Conservation (phyloP, 2,797 vertebrate species). For the Phaenicophaeus curvirostris region DNA sequence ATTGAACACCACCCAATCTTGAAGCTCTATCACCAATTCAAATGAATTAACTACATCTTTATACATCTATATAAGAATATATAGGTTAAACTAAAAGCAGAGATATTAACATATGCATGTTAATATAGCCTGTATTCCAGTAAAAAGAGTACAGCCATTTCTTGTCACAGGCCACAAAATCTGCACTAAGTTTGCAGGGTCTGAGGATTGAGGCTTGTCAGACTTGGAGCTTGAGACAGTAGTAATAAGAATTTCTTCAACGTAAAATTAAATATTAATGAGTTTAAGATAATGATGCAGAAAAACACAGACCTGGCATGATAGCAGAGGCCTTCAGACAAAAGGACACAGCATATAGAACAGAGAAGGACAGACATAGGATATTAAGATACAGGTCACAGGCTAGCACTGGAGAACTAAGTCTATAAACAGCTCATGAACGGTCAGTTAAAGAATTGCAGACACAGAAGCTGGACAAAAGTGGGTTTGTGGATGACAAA, state of each 20-base stretch:
- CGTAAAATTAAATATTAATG: not conserved
- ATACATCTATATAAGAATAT: not conserved
- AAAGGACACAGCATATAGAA: not conserved
- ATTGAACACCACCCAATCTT: slow-evolving; percentile 57
- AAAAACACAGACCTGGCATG: not conserved
- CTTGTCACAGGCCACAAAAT: not conserved
- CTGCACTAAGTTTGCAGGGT: not conserved
- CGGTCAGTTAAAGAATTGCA: not conserved
- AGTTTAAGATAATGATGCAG: not conserved
- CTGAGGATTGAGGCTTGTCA: not conserved
- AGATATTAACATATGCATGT: not conserved
- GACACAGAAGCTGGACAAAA: not conserved
- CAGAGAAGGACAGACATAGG: not conserved
- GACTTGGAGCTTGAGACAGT: not conserved
- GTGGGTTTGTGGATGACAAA: not conserved
- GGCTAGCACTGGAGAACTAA: not conserved
- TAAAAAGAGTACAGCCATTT: not conserved
- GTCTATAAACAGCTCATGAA: not conserved
- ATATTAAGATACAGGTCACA: not conserved
- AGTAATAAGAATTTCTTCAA: not conserved
- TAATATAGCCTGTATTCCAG: not conserved
- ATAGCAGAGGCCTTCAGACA: not conserved
- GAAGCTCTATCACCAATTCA: not conserved
- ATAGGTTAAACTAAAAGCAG: not conserved
- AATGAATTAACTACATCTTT: not conserved